Percentiles rank a stretch among this genome's conserved stretches.
phyloP scores from a whole-genome alignment of 2,113 vertebrate species.

The Ailurus styani region DNA sequence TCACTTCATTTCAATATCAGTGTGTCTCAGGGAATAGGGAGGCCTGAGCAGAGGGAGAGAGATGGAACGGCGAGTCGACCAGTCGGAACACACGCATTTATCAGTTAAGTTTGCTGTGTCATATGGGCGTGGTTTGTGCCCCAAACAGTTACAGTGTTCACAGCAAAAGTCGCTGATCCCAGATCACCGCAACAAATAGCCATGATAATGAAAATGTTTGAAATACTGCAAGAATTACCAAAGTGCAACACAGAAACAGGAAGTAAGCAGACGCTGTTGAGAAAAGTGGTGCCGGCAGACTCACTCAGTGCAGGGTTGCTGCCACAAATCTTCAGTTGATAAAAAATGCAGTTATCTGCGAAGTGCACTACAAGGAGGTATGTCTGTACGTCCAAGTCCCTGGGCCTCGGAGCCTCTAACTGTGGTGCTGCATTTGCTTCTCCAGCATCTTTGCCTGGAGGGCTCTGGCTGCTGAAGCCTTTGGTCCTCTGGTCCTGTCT shows the following conservation, averaged over 20 bases:
- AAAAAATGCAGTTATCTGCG: background rate
- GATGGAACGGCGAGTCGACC: background rate
- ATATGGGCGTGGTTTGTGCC: background rate
- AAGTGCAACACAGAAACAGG: background rate
- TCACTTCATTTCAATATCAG: background rate
- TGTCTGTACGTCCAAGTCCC: rapidly evolving
- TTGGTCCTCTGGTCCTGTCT: too few species aligned
- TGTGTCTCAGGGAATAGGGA: background rate
- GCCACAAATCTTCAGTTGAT: background rate
- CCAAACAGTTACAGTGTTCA: background rate
- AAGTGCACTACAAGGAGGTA: background rate
- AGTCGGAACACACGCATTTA: background rate
- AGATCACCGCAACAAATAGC: background rate
- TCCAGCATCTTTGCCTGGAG: background rate
- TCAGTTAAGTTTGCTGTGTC: background rate
- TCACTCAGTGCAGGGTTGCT: background rate
- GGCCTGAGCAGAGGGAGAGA: background rate
- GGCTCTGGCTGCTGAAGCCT: background rate
- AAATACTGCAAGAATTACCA: background rate
- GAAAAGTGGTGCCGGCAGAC: background rate
- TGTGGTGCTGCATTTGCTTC: rapidly evolving
- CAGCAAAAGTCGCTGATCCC: background rate
- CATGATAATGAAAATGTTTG: background rate
- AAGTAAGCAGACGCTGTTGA: background rate
- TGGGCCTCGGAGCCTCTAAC: background rate